Percentiles rank a stretch among this genome's conserved stretches.
phyloP scores from a whole-genome alignment of 2,113 vertebrate species.

The Hyperopisus bebe region DNA sequence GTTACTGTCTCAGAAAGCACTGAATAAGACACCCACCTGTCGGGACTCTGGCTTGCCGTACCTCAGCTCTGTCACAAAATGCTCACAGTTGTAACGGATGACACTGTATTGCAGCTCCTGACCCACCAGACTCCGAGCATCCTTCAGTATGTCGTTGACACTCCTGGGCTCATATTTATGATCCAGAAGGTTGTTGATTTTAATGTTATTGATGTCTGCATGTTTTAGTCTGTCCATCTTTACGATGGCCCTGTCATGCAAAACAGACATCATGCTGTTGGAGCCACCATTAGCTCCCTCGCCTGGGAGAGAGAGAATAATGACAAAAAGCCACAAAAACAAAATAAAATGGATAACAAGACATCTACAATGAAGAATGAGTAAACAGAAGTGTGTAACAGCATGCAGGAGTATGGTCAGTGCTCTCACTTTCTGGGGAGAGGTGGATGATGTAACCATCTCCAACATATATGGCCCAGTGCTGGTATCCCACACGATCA shows the following conservation, averaged over 20 bases:
- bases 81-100: constrained; percentile 60
- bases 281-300: constrained; percentile 43
- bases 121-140: constrained; percentile 45
- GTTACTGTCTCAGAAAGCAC: not conserved
- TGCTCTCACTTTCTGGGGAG: constrained; percentile 59
- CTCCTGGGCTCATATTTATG: constrained; percentile 34
- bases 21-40: not conserved
- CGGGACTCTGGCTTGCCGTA: constrained; percentile 60
- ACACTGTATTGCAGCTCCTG: constrained; percentile 44
- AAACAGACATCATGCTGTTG: constrained; percentile 64
- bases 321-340: no score
- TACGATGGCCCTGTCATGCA: constrained; percentile 58
- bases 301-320: constrained; percentile 33
- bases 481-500: constrained; percentile 62
- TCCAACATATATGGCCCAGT: constrained; percentile 79
- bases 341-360: no score
- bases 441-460: constrained; percentile 72
- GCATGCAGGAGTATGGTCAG: not conserved
- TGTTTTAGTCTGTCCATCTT: no score
- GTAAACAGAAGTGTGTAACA: not conserved
- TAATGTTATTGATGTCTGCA: no score
- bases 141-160: constrained; percentile 36
- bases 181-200: constrained; percentile 69
- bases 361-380: no score
- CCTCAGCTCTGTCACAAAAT: constrained; percentile 66